Evolutionary conservation across 1,140 invertebrate species (phyloP).

Genomic region (Ooceraea biroi): DNA sequence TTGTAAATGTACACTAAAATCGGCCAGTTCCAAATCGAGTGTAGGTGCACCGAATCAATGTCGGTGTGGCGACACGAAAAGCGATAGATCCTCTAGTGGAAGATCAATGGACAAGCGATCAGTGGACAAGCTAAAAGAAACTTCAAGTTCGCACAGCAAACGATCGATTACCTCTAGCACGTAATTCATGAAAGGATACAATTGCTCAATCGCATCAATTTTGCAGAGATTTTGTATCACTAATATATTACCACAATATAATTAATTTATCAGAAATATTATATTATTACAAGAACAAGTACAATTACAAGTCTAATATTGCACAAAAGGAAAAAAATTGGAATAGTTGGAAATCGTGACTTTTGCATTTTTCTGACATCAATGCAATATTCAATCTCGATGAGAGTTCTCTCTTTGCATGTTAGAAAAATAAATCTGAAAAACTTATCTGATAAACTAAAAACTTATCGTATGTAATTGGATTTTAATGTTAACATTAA

Average conservation of each 20-base stretch:
- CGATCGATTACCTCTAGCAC: conserved; percentile 10
- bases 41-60: neutral
- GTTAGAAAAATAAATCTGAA: neutral
- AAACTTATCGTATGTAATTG: neutral
- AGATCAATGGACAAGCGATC: too few species aligned
- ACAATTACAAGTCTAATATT: neutral
- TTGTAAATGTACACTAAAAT: conserved; percentile 5
- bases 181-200: neutral
- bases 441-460: neutral
- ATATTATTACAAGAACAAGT: neutral
- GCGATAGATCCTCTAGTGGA: neutral
- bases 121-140: conserved; percentile 1
- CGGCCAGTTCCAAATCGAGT: neutral
- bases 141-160: conserved; percentile 1
- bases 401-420: neutral
- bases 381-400: neutral
- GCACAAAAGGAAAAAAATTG: too few species aligned
- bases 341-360: neutral
- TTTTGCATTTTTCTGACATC: neutral
- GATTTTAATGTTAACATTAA: neutral
- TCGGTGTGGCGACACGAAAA: neutral
- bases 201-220: neutral
- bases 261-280: neutral
- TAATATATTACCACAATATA: too few species aligned
- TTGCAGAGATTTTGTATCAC: neutral